Evolutionary conservation across 2,797 vertebrate genomes (phyloP).

Genomic region (Enteromius mattozi): DNA sequence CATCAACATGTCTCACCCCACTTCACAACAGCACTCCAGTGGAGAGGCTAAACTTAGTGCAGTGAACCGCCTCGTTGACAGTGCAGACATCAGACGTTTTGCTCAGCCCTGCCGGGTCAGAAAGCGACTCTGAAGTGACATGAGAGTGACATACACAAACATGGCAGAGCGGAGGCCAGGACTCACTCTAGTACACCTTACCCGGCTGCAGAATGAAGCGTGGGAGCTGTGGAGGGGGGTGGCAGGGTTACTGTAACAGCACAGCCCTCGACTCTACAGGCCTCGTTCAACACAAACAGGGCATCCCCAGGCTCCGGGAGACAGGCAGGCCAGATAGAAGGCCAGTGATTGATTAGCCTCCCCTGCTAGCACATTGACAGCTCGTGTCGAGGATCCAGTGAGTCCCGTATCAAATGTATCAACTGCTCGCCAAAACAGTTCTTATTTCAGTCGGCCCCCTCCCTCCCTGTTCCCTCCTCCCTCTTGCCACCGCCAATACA

Average conservation of each 20-base stretch:
- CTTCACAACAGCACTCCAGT: slow-evolving; percentile 43
- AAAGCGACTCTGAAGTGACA: slow-evolving; percentile 36
- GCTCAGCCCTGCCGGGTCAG: slow-evolving; percentile 22
- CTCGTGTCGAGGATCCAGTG: slow-evolving; percentile 79
- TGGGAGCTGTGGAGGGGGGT: slow-evolving; percentile 35
- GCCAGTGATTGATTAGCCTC: slow-evolving; percentile 82
- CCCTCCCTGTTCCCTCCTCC: slow-evolving; percentile 61
- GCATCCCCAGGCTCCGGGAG: slow-evolving; percentile 70
- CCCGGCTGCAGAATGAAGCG: neutral
- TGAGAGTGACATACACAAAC: slow-evolving; percentile 60
- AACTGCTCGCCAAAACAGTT: slow-evolving; percentile 70
- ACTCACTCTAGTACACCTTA: slow-evolving; percentile 36
- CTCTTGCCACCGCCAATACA: slow-evolving; percentile 56
- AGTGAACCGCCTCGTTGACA: slow-evolving; percentile 39
- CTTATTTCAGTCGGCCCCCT: slow-evolving; percentile 66
- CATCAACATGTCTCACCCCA: slow-evolving; percentile 48
- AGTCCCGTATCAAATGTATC: slow-evolving; percentile 79
- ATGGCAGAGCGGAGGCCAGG: slow-evolving; percentile 40
- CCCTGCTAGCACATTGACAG: slow-evolving; percentile 82
- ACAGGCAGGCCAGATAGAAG: slow-evolving; percentile 73
- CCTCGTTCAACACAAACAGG: slow-evolving; percentile 67
- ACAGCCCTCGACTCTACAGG: slow-evolving; percentile 57
- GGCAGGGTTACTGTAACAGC: slow-evolving; percentile 54
- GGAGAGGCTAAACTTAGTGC: slow-evolving; percentile 46
- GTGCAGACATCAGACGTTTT: slow-evolving; percentile 39